Conservation (phyloP, 2,797 vertebrate genomes). For the Masticophis lateralis region DNA sequence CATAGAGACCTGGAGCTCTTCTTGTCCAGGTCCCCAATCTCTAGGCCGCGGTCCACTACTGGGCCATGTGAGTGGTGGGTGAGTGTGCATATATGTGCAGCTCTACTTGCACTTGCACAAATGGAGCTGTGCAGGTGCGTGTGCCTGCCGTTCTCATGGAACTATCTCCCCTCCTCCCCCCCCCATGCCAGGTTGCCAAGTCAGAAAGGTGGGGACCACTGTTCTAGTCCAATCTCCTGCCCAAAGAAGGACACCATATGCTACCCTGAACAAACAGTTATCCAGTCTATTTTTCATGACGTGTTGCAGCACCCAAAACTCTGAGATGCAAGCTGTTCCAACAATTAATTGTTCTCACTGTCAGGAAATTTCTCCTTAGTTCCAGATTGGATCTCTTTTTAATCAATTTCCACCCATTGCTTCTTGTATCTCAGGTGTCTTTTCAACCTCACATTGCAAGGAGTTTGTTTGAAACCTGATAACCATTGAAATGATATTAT, state of each 20-base stretch:
- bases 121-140: not conserved
- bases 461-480: accelerated
- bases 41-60: not conserved
- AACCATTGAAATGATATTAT: not conserved
- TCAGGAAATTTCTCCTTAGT: not conserved
- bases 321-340: not conserved
- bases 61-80: not conserved
- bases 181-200: not conserved
- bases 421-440: not conserved
- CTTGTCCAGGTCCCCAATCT: not conserved
- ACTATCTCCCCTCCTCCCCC: not conserved
- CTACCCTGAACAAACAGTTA: not conserved
- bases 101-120: not conserved
- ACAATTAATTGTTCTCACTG: not conserved
- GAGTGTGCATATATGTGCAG: not conserved
- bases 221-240: not conserved
- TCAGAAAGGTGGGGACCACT: not conserved
- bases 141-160: not conserved
- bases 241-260: not conserved
- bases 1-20: not conserved
- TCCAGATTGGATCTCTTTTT: not conserved
- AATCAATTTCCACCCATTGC: not conserved
- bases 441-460: not conserved
- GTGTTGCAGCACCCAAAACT: not conserved
- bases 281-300: not conserved